Evolutionary conservation across 2,888 invertebrate genomes (phyloP).

Genomic region (Anorthoa munda): DNA sequence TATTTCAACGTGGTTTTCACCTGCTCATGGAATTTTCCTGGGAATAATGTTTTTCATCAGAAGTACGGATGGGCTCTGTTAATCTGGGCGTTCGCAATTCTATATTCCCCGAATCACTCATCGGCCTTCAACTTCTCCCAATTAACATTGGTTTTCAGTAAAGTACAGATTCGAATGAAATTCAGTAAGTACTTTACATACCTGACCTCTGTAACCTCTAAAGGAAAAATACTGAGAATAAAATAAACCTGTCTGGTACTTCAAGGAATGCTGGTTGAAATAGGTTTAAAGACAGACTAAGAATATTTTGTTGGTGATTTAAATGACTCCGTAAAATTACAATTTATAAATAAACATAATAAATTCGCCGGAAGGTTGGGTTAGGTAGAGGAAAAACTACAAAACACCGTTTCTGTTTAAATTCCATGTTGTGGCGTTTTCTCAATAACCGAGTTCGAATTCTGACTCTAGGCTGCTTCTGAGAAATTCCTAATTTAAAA

Average conservation of each 20-base stretch:
- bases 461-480: background rate
- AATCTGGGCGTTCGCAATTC: constrained; percentile 5
- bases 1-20: constrained; percentile 7
- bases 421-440: too few relatives aligned
- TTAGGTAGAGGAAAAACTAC: too few relatives aligned
- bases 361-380: too few relatives aligned
- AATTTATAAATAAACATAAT: background rate
- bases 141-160: background rate
- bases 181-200: background rate
- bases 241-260: background rate
- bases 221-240: background rate
- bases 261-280: background rate
- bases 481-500: constrained; percentile 2
- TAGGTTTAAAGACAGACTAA: background rate
- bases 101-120: constrained; percentile 3
- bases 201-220: background rate
- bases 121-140: background rate
- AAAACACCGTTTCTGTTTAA: too few relatives aligned
- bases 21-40: background rate
- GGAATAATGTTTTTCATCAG: background rate
- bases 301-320: background rate
- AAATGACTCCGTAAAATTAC: background rate
- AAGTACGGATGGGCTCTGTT: background rate
- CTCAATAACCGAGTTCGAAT: too few relatives aligned
- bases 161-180: background rate